Evolutionary conservation across 37 sponge, comb jelly and placozoan species (phyloP).

Genomic region (Halisarca cf. caerulea): DNA sequence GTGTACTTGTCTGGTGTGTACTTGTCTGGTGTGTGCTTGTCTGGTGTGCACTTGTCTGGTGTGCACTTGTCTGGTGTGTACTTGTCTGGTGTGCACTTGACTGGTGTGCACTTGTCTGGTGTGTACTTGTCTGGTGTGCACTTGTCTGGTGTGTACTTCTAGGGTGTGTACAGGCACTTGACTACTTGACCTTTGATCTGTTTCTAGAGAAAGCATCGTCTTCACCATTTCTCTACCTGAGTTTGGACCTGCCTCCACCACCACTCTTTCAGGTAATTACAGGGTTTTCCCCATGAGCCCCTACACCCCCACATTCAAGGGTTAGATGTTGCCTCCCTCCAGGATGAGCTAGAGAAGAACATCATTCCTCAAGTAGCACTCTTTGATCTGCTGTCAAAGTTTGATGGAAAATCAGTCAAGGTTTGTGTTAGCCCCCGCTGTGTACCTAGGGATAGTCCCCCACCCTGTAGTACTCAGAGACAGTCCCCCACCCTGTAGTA

Average conservation of each 20-base stretch:
- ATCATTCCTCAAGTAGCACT: conserved; percentile 95
- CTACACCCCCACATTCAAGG: no score
- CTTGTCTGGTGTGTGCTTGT: no score
- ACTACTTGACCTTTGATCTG: background rate
- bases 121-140: no score
- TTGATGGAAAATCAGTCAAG: conserved; percentile 80
- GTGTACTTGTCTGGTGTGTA: no score
- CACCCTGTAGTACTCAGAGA: no score
- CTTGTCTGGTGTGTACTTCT: no score
- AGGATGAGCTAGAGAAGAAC: conserved; percentile 96
- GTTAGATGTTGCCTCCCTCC: background rate
- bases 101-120: no score
- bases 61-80: no score
- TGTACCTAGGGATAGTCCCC: background rate
- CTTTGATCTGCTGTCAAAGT: conserved; percentile 87
- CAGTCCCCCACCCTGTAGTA: no score
- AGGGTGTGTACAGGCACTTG: no score
- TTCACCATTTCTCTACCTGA: conserved; percentile 89
- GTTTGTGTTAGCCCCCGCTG: conserved; percentile 28
- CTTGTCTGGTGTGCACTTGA: no score
- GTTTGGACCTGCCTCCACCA: conserved; percentile 91
- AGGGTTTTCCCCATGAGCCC: background rate
- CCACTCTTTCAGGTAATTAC: conserved; percentile 85
- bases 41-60: no score
- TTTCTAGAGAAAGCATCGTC: background rate